Evolutionary conservation across 2,888 invertebrate genomes (phyloP).

Genomic region (Linnaemya vulpina): DNA sequence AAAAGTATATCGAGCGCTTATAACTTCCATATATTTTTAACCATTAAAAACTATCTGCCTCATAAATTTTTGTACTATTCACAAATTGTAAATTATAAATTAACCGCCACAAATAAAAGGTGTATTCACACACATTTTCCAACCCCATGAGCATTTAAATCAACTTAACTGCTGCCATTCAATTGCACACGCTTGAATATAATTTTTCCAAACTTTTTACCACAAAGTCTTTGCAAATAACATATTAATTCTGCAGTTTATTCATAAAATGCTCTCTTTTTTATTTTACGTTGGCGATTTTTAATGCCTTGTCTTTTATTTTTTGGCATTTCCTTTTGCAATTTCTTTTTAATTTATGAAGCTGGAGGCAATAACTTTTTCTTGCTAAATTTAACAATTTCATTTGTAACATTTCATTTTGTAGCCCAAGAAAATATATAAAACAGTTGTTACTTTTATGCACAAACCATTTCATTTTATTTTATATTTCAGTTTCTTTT

Average conservation of each 20-base stretch:
- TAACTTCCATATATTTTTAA: too few species aligned
- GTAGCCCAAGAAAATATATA: constrained; percentile 31
- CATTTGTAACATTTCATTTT: constrained; percentile 62
- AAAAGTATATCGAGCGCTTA: too few species aligned
- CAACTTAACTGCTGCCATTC: background rate
- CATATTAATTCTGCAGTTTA: constrained; percentile 14
- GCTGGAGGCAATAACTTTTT: constrained; percentile 57
- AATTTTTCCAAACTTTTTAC: background rate
- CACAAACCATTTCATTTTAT: constrained; percentile 1
- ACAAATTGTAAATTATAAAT: too few species aligned
- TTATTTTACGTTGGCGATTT: background rate
- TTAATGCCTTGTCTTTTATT: background rate
- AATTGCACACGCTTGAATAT: background rate
- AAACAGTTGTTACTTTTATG: constrained; percentile 32
- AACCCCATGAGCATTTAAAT: background rate
- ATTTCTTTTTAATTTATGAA: constrained; percentile 49
- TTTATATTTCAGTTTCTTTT: background rate
- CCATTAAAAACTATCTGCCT: too few species aligned
- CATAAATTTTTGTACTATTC: too few species aligned
- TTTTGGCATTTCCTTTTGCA: background rate
- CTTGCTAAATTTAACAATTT: constrained; percentile 67
- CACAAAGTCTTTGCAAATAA: background rate
- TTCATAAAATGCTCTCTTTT: background rate
- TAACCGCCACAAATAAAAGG: too few species aligned
- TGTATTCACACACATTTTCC: too few species aligned